A percentile compares a stretch with the other conserved stretches of the same genome.
phyloP scores from a whole-genome alignment of 2,888 invertebrate species.

The Tachystola acroxantha region DNA sequence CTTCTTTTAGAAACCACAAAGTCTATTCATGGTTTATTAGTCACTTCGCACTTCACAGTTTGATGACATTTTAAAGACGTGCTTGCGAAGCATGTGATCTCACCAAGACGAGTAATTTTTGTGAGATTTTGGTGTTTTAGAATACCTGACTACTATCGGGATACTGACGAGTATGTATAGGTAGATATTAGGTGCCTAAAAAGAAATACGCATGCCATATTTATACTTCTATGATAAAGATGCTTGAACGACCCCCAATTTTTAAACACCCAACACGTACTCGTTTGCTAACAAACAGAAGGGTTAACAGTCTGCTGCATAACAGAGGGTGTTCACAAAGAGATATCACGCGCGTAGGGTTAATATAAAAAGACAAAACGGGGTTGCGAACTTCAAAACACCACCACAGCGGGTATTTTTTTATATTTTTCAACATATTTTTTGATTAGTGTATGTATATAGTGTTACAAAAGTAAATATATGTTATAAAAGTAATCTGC shows the following conservation, averaged over 20 bases:
- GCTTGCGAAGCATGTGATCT: background rate
- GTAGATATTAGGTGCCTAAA: too few relatives aligned
- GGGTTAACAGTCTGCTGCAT: slow-evolving; percentile 70
- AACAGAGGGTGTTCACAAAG: slow-evolving; percentile 51
- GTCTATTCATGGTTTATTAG: background rate
- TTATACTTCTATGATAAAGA: slow-evolving; percentile 48
- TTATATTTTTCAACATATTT: too few relatives aligned
- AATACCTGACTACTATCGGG: too few relatives aligned
- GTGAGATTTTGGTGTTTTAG: too few relatives aligned
- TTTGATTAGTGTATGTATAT: too few relatives aligned
- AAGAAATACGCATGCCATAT: too few relatives aligned
- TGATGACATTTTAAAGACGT: background rate
- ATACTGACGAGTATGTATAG: too few relatives aligned
- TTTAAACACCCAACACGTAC: slow-evolving; percentile 39
- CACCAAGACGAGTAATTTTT: too few relatives aligned
- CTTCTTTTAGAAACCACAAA: background rate
- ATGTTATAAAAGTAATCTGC: too few relatives aligned
- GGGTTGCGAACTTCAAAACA: slow-evolving; percentile 11
- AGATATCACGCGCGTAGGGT: slow-evolving; percentile 40
- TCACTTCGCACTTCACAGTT: background rate
- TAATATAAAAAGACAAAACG: slow-evolving; percentile 40
- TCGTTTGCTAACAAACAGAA: slow-evolving; percentile 59
- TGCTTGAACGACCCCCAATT: slow-evolving; percentile 43
- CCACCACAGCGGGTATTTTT: too few relatives aligned
- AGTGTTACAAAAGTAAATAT: too few relatives aligned